Evolutionary conservation across 2,113 vertebrate species (phyloP), one percentile per base, ranked within the genome.

Genomic region (Malaclemys terrapin): DNA sequence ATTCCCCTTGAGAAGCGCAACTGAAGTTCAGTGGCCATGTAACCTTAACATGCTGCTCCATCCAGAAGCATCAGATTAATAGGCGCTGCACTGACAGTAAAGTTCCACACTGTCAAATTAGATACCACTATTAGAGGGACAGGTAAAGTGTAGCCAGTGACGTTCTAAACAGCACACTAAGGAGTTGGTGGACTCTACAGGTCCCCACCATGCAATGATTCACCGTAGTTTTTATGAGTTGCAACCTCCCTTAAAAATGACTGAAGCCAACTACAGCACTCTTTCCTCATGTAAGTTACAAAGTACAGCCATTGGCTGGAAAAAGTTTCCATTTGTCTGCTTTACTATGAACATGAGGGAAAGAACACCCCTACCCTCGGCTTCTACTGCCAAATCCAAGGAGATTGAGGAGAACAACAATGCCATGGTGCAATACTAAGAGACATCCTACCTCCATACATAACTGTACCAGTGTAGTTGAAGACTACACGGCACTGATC

Each of bases 401-500:
- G 57, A n/a, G 27, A 38, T 2, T 35, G 54, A 85, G 20, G 20
- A 81, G 7, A 91, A 79, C 35, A 35, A 52, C 11, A 45, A 78
- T 29, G 7, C 11, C 75, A 47, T 12, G 79, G 91, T 4, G 2
- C 1, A 22, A 93, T 49, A 57, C 42, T 47, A 14, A 84, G 79
- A 56, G 45, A 59, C 62, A 22, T 72, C 95, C 98, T 98, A 99
- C 99, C 99, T 99, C 99, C 99, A 92, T 99, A 99, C 98, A 99
- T 99, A 94, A 99, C 99, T 0, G 99, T 99, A 91, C 99, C 99
- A 0, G 99, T 99, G 95, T 99, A 99, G 97, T 99, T 99, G 98
- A 99, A 99, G 72, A 99, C 99, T n/a, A 99, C 99, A n/a, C 99
- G 98, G 96, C 99, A 99, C 97, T 99, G 99, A 98, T 99, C 99